These are phyloP conservation scores for Gallinago media DNA, from an alignment of 2,113 vertebrate species.

Conservation along the genomic window DNA sequence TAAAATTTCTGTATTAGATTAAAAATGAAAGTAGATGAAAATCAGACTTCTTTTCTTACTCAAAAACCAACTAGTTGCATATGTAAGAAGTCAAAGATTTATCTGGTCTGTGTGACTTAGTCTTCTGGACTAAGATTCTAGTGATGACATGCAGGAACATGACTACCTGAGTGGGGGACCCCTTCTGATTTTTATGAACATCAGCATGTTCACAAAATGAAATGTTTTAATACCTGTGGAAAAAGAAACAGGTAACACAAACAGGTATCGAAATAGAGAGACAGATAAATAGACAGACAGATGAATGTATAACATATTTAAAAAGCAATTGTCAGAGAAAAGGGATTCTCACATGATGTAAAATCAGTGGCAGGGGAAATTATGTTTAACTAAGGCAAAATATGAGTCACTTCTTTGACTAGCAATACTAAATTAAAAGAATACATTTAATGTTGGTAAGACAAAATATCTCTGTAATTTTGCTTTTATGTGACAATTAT, in stretches of 20 bases:
- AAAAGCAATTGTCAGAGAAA: neutral
- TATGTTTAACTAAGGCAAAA: neutral
- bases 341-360: neutral
- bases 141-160: neutral
- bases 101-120: neutral
- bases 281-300: neutral
- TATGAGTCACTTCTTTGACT: neutral
- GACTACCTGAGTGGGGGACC: rapidly evolving
- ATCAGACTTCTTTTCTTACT: neutral
- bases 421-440: neutral
- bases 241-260: neutral
- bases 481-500: neutral
- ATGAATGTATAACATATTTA: neutral
- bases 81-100: neutral
- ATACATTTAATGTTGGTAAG: neutral
- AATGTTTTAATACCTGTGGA: neutral
- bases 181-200: neutral
- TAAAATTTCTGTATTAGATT: neutral
- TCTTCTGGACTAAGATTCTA: neutral
- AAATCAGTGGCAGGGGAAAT: neutral
- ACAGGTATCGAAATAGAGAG: neutral
- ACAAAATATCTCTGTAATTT: neutral
- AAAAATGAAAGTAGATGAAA: neutral
- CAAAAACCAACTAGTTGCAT: neutral
- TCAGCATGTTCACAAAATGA: neutral